Evolutionary conservation across 1,140 invertebrate species (phyloP).

Genomic region (Phocides pigmalion): DNA sequence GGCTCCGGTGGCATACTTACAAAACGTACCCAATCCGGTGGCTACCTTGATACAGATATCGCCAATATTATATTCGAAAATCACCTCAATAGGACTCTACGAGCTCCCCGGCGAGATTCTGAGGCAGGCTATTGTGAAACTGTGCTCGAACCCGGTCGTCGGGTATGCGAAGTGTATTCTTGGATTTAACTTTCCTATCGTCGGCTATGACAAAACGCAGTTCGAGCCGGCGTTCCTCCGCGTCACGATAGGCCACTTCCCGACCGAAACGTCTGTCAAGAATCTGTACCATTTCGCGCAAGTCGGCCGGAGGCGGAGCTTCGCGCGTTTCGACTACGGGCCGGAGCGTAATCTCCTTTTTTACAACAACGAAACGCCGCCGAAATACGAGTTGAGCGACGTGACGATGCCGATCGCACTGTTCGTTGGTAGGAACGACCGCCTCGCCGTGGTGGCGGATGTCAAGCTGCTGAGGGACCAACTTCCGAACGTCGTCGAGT

Average conservation of each 20-base stretch:
- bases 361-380: constrained; percentile 79
- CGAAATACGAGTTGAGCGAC: constrained; percentile 81
- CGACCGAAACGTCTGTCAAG: constrained; percentile 82
- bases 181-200: constrained; percentile 19
- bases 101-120: constrained; percentile 2
- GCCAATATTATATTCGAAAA: not conserved
- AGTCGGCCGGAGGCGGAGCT: constrained; percentile 71
- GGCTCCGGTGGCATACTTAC: constrained; percentile 37
- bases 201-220: constrained; percentile 32
- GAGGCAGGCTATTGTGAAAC: not conserved
- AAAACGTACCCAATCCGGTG: constrained; percentile 15
- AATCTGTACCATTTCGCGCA: constrained; percentile 87
- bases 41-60: not conserved
- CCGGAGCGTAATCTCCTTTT: constrained; percentile 67
- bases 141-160: constrained; percentile 36
- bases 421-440: constrained; percentile 85
- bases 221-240: constrained; percentile 36
- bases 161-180: constrained; percentile 40
- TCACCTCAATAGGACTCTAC: not conserved
- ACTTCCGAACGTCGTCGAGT: constrained; percentile 54
- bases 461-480: constrained; percentile 72
- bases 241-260: constrained; percentile 38
- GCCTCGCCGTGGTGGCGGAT: constrained; percentile 81
- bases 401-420: constrained; percentile 84
- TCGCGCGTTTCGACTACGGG: constrained; percentile 79